phyloP scores from a whole-genome alignment of 92 coral and sea anemone genomes.

The Metridium senile region DNA sequence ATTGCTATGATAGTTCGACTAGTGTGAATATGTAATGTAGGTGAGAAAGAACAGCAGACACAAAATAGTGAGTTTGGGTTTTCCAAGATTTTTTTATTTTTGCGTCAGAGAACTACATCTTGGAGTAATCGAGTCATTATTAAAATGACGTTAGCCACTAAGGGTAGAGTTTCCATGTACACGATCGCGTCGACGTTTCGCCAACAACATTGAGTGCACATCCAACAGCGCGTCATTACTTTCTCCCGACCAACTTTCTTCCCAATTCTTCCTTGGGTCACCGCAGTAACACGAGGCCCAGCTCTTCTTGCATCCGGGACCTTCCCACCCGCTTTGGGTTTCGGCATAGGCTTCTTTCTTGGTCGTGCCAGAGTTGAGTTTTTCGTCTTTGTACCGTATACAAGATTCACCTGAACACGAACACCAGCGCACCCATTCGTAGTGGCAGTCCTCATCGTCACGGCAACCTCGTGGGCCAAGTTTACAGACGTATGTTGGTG shows the following conservation, averaged over 20 bases:
- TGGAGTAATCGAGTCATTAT: too few species aligned
- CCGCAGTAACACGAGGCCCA: neutral
- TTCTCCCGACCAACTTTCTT: too few species aligned
- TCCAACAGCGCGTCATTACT: neutral
- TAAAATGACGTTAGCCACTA: too few species aligned
- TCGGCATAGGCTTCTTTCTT: neutral
- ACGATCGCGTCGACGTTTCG: neutral
- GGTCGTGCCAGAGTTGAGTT: neutral
- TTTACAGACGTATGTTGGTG: constrained; percentile 37
- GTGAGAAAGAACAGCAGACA: too few species aligned
- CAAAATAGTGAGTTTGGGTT: too few species aligned
- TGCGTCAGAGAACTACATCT: too few species aligned
- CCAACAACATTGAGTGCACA: neutral
- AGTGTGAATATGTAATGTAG: too few species aligned
- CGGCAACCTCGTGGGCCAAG: constrained; percentile 38
- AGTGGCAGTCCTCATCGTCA: constrained; percentile 38
- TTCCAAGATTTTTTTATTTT: too few species aligned
- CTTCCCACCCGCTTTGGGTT: neutral
- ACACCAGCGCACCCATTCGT: neutral
- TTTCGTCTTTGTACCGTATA: too few species aligned
- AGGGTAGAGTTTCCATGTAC: too few species aligned
- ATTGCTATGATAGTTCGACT: too few species aligned
- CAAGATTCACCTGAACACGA: neutral
- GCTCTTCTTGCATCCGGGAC: neutral
- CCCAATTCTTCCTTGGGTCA: neutral